These are phyloP conservation scores for Accipiter virgatus DNA, from an alignment of 2,113 vertebrate genomes.

Conservation along the genomic window DNA sequence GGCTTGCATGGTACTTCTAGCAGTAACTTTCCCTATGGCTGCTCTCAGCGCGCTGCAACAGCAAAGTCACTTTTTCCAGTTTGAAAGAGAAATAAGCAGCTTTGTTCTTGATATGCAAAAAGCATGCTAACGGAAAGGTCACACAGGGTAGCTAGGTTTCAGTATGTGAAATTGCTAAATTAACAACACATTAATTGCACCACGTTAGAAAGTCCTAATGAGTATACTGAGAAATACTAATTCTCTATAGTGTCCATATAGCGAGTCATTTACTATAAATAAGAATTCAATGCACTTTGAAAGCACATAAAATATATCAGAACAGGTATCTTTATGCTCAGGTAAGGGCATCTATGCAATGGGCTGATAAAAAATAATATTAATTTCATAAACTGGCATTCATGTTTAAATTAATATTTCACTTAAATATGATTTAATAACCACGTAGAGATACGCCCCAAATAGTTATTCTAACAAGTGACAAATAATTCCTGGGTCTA, in stretches of 20 bases:
- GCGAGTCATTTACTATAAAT: not conserved
- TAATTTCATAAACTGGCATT: not conserved
- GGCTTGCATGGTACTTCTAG: not conserved
- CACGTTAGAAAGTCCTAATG: not conserved
- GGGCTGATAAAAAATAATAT: not conserved
- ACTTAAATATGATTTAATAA: not conserved
- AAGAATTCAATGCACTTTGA: not conserved
- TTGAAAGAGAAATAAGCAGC: not conserved
- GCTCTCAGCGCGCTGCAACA: not conserved
- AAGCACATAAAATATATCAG: not conserved
- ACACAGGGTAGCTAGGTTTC: not conserved
- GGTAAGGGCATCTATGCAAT: not conserved
- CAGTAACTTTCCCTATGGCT: not conserved
- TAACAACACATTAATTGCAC: not conserved
- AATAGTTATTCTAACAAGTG: not conserved
- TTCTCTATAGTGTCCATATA: not conserved
- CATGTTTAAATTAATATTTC: not conserved
- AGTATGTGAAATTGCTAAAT: not conserved
- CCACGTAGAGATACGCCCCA: not conserved
- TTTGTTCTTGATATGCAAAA: not conserved
- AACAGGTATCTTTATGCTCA: not conserved
- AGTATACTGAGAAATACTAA: rapidly evolving
- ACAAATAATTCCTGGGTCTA: not conserved
- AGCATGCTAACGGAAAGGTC: not conserved
- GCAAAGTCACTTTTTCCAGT: not conserved